Evolutionary conservation across 2,113 vertebrate species (phyloP), one percentile per base, ranked within the genome.

Genomic region (Esox niger): DNA sequence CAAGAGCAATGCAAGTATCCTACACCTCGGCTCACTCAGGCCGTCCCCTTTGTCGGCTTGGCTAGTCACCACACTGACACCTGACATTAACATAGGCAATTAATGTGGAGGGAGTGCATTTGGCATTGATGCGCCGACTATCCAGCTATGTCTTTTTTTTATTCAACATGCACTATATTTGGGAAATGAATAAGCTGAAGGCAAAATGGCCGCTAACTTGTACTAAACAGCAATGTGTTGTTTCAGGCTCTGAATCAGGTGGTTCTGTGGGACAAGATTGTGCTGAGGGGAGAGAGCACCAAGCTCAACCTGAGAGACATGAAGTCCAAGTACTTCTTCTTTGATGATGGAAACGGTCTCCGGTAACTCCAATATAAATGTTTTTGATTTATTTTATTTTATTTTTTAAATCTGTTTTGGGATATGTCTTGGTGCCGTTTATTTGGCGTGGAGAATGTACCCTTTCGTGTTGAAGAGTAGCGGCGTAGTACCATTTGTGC

Each of bases 271-370:
- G 97, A 99, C 77, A 98, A 96, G 84, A 97, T 99, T 20, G 90
- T 98, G 72, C 88, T 95, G 71, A 93, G 96, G 84, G 96, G 96
- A 27, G 95, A 97, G 65, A 95, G 92, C 66, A 93, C 94, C 69
- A 96, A 93, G 76, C 91, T 99, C 69, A 90, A 88, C 63, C 82
- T 98, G 79, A 94, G 91, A 92, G 95, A 96, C 59, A 94, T 94
- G 90, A 98, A 98, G 80, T 95, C 97, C 35, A 98, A 99, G 66
- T 99, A 99, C 78, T 97, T 95, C 86, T 99, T 99, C 91, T 98
- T 99, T 65, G 97, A 99, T 70, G 96, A 99, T 73, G 97, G 97
- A 81, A 98, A 97, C 56, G 97, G 97, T 79, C 93, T 99, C 46
- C 94, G 96, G 97, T 99, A 69, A 91, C 92, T 13, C 54, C 11